Percentiles rank a stretch among this genome's conserved stretches.
Evolutionary conservation across 2,113 vertebrate genomes (phyloP).

Genomic region (Sceloporus tristichus): DNA sequence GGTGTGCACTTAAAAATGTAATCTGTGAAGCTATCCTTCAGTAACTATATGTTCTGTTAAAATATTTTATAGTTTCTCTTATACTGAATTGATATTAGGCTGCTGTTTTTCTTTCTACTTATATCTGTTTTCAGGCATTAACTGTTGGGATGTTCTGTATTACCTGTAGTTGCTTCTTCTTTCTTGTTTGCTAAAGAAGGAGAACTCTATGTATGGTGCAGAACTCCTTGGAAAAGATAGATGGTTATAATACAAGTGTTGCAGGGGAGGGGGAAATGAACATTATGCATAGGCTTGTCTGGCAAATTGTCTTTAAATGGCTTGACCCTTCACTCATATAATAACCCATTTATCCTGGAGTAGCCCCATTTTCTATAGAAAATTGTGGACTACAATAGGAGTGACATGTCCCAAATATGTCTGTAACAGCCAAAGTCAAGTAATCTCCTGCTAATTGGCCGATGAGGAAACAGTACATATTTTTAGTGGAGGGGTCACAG

Average conservation of each 20-base stretch:
- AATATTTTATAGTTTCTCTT: not conserved
- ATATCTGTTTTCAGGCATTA: not conserved
- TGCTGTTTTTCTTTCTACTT: not conserved
- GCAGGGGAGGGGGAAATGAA: not conserved
- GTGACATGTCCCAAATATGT: not conserved
- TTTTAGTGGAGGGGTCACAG: no score
- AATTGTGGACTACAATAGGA: not conserved
- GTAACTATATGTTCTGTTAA: not conserved
- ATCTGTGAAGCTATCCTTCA: not conserved
- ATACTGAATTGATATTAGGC: not conserved
- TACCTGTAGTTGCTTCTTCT: slow-evolving; percentile 27
- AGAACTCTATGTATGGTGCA: not conserved
- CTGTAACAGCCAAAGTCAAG: not conserved
- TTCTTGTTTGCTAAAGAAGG: slow-evolving; percentile 33
- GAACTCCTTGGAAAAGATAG: not conserved
- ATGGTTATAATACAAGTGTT: not conserved
- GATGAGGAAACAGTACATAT: not conserved
- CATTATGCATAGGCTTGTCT: not conserved
- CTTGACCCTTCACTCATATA: not conserved
- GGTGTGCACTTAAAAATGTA: not conserved
- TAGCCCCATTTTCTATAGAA: not conserved
- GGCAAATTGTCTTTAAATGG: not conserved
- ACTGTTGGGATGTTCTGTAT: not conserved
- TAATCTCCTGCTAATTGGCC: not conserved
- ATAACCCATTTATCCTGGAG: not conserved